phyloP scores from a whole-genome alignment of 2,797 vertebrate genomes.

The Spinibarbus caldwelli region DNA sequence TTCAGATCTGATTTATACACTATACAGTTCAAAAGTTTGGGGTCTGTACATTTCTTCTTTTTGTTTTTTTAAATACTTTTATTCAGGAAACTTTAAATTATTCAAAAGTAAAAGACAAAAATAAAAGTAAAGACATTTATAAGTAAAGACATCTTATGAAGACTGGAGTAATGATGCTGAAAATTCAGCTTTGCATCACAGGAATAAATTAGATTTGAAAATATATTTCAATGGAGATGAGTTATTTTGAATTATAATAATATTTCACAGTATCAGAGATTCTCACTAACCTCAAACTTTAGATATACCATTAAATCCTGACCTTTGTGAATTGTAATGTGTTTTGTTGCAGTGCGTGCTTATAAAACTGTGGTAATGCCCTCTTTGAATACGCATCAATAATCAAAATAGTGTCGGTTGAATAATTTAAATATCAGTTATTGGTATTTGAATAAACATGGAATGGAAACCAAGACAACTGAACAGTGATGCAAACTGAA shows the following conservation, averaged over 20 bases:
- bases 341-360: not conserved
- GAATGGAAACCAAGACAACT: not conserved
- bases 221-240: not conserved
- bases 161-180: not conserved
- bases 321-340: no score
- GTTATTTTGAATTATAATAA: not conserved
- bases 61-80: not conserved
- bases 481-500: not conserved
- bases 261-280: not conserved
- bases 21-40: not conserved
- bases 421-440: not conserved
- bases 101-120: not conserved
- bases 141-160: not conserved
- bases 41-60: not conserved
- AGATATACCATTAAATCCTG: not conserved
- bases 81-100: not conserved
- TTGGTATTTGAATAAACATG: not conserved
- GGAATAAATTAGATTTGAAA: not conserved
- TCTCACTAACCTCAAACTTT: not conserved
- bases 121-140: not conserved
- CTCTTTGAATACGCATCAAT: not conserved
- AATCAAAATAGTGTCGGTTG: not conserved
- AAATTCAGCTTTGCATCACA: not conserved
- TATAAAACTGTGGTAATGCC: not conserved
- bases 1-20: not conserved